Conservation (phyloP, 2,888 invertebrate genomes). For the Cryptophagus acutangulus region DNA sequence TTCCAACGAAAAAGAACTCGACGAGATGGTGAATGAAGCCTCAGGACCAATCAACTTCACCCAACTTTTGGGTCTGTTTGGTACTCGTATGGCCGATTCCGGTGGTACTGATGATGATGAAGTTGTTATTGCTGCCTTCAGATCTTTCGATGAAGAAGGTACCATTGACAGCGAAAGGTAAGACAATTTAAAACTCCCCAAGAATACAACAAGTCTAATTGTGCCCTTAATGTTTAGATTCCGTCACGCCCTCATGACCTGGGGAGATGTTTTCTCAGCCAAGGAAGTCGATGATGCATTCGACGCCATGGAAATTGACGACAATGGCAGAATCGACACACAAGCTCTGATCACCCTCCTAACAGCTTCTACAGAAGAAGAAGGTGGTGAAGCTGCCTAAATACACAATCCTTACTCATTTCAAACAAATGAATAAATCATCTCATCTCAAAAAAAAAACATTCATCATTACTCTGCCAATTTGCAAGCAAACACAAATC, state of each 20-base stretch:
- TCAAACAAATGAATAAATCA: background rate
- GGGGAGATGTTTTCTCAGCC: conserved; percentile 86
- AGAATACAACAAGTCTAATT: conserved; percentile 7
- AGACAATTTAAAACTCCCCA: too few relatives aligned
- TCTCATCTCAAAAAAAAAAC: conserved; percentile 9
- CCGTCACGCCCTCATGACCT: conserved; percentile 87
- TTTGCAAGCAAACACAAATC: too few relatives aligned
- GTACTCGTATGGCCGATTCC: conserved; percentile 85
- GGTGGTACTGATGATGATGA: conserved; percentile 85
- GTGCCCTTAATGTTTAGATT: conserved; percentile 50
- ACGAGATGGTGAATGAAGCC: conserved; percentile 82
- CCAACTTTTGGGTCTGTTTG: conserved; percentile 87
- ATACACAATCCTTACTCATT: too few relatives aligned
- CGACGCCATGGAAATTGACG: conserved; percentile 90
- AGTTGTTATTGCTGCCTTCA: conserved; percentile 87
- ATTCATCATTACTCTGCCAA: conserved; percentile 12
- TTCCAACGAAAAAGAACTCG: conserved; percentile 85
- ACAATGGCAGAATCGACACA: conserved; percentile 86
- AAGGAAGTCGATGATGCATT: conserved; percentile 89
- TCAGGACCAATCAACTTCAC: conserved; percentile 93
- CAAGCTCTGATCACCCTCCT: conserved; percentile 81
- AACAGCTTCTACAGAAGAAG: conserved; percentile 81
- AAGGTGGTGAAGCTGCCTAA: conserved; percentile 41
- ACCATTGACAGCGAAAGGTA: conserved; percentile 82
- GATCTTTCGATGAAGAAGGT: conserved; percentile 84